Percentiles rank a stretch among this genome's conserved stretches.
phyloP scores from a whole-genome alignment of 53 echinoderm and acorn worm species.

The Stichopus horrens region DNA sequence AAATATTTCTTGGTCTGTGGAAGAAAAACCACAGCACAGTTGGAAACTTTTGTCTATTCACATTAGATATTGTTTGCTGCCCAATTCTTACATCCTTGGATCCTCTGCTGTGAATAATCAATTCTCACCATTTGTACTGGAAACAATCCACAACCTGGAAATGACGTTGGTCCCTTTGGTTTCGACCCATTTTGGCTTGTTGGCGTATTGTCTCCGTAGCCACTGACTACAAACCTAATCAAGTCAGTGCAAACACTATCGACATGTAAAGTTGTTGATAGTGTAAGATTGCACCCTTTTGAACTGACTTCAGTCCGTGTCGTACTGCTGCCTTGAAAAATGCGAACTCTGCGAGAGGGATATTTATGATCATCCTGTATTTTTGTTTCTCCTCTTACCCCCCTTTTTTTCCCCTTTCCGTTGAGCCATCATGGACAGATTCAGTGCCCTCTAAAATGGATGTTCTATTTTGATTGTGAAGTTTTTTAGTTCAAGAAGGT shows the following conservation, averaged over 20 bases:
- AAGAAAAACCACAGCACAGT: background rate
- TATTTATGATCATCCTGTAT: background rate
- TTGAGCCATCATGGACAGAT: background rate
- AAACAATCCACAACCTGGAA: background rate
- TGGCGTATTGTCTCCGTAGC: background rate
- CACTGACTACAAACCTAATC: background rate
- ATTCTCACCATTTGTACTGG: background rate
- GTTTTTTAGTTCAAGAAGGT: background rate
- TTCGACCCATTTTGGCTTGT: background rate
- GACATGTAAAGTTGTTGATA: background rate
- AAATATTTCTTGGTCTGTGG: background rate
- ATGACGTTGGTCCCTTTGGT: background rate
- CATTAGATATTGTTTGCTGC: background rate
- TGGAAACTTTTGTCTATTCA: background rate
- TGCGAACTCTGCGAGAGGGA: background rate
- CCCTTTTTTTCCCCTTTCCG: background rate
- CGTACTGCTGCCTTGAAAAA: background rate
- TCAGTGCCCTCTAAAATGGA: background rate
- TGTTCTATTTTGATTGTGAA: constrained; percentile 7
- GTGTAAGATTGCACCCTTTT: background rate
- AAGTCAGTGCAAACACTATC: background rate
- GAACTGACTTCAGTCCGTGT: background rate
- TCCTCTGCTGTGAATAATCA: background rate
- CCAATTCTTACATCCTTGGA: background rate
- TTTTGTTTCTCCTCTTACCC: background rate